Percentiles rank a stretch among this genome's conserved stretches.
These are phyloP conservation scores for Puntigrus tetrazona DNA, from an alignment of 2,113 vertebrate genomes.

Conservation along the genomic window DNA sequence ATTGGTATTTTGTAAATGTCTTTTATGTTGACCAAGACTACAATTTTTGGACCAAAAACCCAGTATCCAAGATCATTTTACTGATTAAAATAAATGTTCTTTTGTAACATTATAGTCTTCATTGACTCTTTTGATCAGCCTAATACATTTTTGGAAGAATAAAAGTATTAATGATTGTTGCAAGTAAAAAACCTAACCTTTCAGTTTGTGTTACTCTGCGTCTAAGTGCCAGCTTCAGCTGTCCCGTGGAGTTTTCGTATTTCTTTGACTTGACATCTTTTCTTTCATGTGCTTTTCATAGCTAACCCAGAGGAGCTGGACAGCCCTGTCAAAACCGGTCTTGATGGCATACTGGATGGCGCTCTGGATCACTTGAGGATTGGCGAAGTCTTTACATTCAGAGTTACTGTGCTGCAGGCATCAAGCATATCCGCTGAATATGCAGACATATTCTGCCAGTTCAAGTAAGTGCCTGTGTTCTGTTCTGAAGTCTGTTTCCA, in stretches of 20 bases:
- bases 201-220: background rate
- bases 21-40: background rate
- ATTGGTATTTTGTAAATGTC: background rate
- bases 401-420: slow-evolving; percentile 94
- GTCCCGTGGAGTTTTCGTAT: background rate
- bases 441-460: slow-evolving; percentile 98
- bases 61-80: too few species aligned
- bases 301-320: slow-evolving; percentile 82
- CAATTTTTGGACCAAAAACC: background rate
- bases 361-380: slow-evolving; percentile 86
- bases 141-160: background rate
- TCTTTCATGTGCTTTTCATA: slow-evolving; percentile 28
- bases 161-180: background rate
- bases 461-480: slow-evolving; percentile 80
- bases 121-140: background rate
- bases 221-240: slow-evolving; percentile 2
- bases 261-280: background rate
- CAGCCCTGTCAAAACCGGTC: slow-evolving; percentile 75
- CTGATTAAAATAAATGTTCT: too few species aligned
- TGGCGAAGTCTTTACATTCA: slow-evolving; percentile 91
- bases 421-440: slow-evolving; percentile 97
- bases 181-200: background rate
- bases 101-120: background rate
- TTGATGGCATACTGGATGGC: slow-evolving; percentile 74
- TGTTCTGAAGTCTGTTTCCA: background rate